These are phyloP conservation scores for Cathartes aura DNA, from an alignment of 2,113 vertebrate species.

Conservation along the genomic window DNA sequence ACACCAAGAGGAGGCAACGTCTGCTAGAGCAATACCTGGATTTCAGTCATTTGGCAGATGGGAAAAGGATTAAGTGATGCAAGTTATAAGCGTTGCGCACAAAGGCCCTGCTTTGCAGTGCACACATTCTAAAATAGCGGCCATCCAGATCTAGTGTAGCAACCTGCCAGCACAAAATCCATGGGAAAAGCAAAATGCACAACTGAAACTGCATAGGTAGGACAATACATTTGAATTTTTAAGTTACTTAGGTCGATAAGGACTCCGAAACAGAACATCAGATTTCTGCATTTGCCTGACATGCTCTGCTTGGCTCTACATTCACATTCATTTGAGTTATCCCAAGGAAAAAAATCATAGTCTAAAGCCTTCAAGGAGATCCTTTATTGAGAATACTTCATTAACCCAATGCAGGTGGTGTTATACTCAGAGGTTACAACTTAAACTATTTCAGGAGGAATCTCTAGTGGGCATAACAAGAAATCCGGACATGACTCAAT, in stretches of 20 bases:
- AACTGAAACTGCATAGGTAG: neutral
- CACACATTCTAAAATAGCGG: neutral
- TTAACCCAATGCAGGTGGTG: too few relatives aligned
- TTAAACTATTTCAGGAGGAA: neutral
- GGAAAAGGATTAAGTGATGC: neutral
- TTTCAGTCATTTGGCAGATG: too few relatives aligned
- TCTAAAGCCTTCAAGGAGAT: neutral
- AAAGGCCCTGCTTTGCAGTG: neutral
- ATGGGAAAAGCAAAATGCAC: neutral
- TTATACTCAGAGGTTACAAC: neutral
- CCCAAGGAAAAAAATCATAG: neutral
- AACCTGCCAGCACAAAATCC: neutral
- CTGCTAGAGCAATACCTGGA: neutral
- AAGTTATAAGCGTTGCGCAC: neutral
- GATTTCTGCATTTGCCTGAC: neutral
- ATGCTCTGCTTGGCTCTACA: neutral
- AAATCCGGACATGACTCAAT: accelerated
- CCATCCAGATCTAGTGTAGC: neutral
- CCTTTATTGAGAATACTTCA: neutral
- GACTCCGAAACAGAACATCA: neutral
- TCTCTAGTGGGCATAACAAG: neutral
- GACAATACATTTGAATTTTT: neutral
- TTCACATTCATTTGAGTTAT: neutral
- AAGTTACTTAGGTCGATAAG: neutral
- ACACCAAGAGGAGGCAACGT: neutral